A percentile compares a stretch with the other conserved stretches of the same genome.
Conservation (phyloP, 2,797 vertebrate species). For the Danionella dracula region DNA sequence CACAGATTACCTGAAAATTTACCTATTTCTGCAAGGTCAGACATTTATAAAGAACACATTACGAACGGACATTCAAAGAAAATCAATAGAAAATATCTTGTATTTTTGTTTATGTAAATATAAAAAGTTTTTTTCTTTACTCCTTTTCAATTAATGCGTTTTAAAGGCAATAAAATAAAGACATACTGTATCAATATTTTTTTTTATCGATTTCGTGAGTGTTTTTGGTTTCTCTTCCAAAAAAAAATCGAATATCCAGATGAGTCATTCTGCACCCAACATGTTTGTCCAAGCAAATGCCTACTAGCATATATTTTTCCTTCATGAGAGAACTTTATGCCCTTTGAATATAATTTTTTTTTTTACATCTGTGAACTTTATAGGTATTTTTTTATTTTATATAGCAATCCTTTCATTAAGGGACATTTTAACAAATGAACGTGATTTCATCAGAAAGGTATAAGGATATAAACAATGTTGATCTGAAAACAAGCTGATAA, state of each 20-base stretch:
- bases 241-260: background rate
- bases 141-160: too few relatives aligned
- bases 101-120: background rate
- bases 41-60: background rate
- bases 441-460: too few relatives aligned
- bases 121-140: background rate
- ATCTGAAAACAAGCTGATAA: too few relatives aligned
- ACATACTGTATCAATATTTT: background rate
- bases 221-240: background rate
- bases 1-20: background rate
- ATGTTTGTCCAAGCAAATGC: background rate
- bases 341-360: too few relatives aligned
- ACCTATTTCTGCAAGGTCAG: background rate
- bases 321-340: too few relatives aligned
- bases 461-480: too few relatives aligned
- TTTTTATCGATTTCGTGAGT: background rate
- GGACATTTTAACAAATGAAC: too few relatives aligned
- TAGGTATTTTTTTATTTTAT: too few relatives aligned
- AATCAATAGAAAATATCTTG: background rate
- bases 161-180: too few relatives aligned
- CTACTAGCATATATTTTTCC: too few relatives aligned
- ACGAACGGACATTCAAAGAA: background rate
- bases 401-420: too few relatives aligned
- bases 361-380: too few relatives aligned
- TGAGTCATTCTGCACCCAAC: background rate